These are phyloP conservation scores for Liodrosophila aerea DNA, from an alignment of 2,888 invertebrate species.

Conservation along the genomic window DNA sequence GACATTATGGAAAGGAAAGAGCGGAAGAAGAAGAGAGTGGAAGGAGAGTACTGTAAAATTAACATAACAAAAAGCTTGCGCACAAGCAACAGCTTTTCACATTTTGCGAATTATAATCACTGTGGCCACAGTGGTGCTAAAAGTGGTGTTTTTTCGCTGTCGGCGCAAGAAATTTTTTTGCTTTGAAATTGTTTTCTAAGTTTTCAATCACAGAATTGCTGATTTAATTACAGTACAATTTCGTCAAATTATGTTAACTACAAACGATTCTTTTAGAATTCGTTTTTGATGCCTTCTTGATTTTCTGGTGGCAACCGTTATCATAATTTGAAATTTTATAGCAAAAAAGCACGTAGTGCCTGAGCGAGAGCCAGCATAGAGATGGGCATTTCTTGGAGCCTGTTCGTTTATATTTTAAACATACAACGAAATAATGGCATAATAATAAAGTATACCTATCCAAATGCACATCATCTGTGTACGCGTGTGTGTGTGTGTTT, in stretches of 20 bases:
- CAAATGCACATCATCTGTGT: no score
- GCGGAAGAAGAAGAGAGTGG: neutral
- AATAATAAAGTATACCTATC: slow-evolving; percentile 49
- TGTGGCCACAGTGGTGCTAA: no score
- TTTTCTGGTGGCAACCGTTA: no score
- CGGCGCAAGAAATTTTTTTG: no score
- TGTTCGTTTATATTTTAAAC: slow-evolving; percentile 81
- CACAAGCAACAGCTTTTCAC: slow-evolving; percentile 31
- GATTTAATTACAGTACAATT: no score
- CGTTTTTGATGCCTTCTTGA: no score
- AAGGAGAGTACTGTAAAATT: slow-evolving; percentile 59
- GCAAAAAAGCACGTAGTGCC: slow-evolving; percentile 31
- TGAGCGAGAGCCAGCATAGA: neutral
- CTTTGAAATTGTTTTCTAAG: no score
- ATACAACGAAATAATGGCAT: slow-evolving; percentile 71
- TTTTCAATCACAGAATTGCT: no score
- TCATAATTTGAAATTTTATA: slow-evolving; percentile 61
- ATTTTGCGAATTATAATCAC: slow-evolving; percentile 58
- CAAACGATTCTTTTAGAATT: no score
- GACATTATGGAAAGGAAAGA: no score
- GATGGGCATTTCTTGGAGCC: slow-evolving; percentile 64
- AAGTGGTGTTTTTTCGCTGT: no score
- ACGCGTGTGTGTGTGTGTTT: slow-evolving; percentile 11
- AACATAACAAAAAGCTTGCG: slow-evolving; percentile 57
- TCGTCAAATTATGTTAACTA: no score